Percentiles rank a stretch among this genome's conserved stretches.
Evolutionary conservation across 2,113 vertebrate species (phyloP).

Genomic region (Protobothrops mucrosquamatus): DNA sequence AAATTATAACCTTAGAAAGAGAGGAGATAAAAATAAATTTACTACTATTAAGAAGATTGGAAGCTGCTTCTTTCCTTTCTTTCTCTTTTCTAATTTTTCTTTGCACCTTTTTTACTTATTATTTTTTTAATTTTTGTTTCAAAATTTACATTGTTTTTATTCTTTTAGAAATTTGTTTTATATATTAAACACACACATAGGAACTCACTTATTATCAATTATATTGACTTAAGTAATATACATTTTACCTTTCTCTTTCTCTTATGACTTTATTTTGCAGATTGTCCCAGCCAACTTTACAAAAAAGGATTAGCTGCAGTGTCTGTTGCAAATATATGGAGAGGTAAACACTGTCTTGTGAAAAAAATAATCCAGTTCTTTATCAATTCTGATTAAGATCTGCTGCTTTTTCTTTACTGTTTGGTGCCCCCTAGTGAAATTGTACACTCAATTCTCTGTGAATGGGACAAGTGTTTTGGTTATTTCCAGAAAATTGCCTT

Average conservation of each 20-base stretch:
- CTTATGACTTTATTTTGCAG: neutral
- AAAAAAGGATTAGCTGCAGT: neutral
- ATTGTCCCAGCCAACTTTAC: neutral
- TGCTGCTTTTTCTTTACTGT: neutral
- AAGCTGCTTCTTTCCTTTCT: neutral
- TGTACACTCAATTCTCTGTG: neutral
- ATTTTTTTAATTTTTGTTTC: neutral
- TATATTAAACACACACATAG: neutral
- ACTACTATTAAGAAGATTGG: neutral
- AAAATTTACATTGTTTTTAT: neutral
- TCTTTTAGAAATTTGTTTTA: neutral
- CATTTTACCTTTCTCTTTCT: neutral
- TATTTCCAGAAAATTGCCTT: neutral
- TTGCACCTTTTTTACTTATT: neutral
- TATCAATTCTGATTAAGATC: neutral
- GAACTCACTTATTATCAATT: neutral
- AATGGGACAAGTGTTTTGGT: neutral
- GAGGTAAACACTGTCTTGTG: neutral
- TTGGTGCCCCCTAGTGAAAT: constrained; percentile 26
- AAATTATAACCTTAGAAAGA: neutral
- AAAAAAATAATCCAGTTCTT: neutral
- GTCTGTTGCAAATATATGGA: neutral
- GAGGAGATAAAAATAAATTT: neutral
- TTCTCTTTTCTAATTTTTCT: neutral
- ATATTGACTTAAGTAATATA: neutral